phyloP scores from a whole-genome alignment of 2,113 vertebrate genomes.

The Myrmophylax atrothorax region DNA sequence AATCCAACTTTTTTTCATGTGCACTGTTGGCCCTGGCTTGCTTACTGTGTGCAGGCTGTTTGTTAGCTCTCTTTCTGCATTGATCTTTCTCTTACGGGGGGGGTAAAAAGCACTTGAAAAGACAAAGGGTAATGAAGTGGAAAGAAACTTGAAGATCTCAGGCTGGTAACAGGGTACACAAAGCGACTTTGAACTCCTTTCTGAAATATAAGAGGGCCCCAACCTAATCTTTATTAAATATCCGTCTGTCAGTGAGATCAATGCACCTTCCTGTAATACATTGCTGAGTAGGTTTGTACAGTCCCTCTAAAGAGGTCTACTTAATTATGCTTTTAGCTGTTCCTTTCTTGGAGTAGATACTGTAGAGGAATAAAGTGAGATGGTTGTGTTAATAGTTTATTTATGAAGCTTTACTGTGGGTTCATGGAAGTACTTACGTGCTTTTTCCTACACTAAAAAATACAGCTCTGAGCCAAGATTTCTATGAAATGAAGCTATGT shows the following conservation, averaged over 20 bases:
- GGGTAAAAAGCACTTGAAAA: background rate
- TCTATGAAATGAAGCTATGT: background rate
- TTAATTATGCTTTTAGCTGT: background rate
- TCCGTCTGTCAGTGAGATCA: background rate
- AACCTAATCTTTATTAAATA: background rate
- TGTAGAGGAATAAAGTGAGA: background rate
- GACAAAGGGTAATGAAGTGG: background rate
- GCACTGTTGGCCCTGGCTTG: background rate
- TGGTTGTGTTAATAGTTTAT: background rate
- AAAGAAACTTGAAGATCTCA: background rate
- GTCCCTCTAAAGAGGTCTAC: background rate
- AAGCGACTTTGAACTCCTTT: background rate
- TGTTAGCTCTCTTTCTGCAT: background rate
- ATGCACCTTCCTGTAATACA: background rate
- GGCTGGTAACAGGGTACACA: background rate
- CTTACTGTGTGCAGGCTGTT: background rate
- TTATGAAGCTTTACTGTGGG: background rate
- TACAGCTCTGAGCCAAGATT: background rate
- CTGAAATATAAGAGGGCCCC: background rate
- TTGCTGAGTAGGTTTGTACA: background rate
- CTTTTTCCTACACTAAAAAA: background rate
- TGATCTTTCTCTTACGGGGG: background rate
- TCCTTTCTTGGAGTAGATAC: background rate
- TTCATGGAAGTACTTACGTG: background rate
- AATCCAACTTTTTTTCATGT: background rate